A percentile compares a stretch with the other conserved stretches of the same genome.
Evolutionary conservation across 2,113 vertebrate genomes (phyloP).

Genomic region (Xiphophorus couchianus): DNA sequence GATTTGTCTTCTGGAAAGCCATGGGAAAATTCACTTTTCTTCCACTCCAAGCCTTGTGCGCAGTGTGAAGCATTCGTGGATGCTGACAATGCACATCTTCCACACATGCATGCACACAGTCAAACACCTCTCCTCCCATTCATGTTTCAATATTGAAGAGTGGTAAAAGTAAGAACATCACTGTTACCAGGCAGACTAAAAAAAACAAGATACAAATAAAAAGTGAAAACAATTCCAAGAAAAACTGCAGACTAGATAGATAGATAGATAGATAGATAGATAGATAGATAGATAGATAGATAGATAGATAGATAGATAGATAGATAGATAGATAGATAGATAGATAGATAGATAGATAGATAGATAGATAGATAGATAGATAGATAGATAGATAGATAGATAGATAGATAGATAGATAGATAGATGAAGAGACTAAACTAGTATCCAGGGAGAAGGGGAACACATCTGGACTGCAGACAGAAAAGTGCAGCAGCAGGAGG

Average conservation of each 20-base stretch:
- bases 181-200: slow-evolving; percentile 70
- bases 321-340: neutral
- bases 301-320: too few species aligned
- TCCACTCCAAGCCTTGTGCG: slow-evolving; percentile 21
- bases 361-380: too few species aligned
- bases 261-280: neutral
- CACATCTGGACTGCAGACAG: slow-evolving; percentile 74
- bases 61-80: slow-evolving; percentile 19
- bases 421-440: slow-evolving; percentile 49
- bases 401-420: slow-evolving; percentile 8
- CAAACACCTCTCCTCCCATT: slow-evolving; percentile 33
- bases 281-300: neutral
- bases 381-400: too few species aligned
- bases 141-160: slow-evolving; percentile 62
- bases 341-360: slow-evolving; percentile 8
- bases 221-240: neutral
- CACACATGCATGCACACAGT: neutral
- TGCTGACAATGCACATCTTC: slow-evolving; percentile 29
- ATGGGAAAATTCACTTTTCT: slow-evolving; percentile 40
- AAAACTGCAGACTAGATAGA: slow-evolving; percentile 8
- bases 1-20: slow-evolving; percentile 53
- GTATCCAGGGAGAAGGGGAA: slow-evolving; percentile 68
- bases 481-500: slow-evolving; percentile 35
- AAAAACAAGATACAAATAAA: slow-evolving; percentile 17
- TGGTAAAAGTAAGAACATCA: slow-evolving; percentile 28